phyloP scores from a whole-genome alignment of 2,113 vertebrate genomes.

The Lampris megalopsis region DNA sequence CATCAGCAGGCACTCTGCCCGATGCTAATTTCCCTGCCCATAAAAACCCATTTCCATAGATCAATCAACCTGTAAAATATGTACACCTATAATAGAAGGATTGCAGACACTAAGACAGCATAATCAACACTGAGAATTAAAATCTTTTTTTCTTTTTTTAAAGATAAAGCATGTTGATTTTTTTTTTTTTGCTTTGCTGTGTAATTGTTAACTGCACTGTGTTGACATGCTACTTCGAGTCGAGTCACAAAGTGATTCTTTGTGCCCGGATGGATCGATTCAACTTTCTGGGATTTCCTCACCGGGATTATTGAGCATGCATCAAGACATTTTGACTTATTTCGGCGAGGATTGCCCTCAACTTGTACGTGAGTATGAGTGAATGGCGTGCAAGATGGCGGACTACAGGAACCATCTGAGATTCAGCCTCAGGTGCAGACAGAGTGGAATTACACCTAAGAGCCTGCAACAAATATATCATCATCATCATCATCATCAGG shows the following conservation, averaged over 20 bases:
- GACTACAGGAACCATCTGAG: too few species aligned
- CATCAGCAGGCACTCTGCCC: conserved; percentile 24
- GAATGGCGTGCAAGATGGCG: too few species aligned
- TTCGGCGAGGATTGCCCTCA: too few species aligned
- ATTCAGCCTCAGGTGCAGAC: too few species aligned
- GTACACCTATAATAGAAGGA: conserved; percentile 42
- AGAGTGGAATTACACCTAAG: too few species aligned
- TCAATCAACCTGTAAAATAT: conserved; percentile 45
- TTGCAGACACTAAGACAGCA: conserved; percentile 43
- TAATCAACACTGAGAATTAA: conserved; percentile 31
- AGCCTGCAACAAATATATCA: too few species aligned
- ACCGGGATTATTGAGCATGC: too few species aligned
- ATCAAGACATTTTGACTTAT: too few species aligned
- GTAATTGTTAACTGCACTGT: conserved; percentile 55
- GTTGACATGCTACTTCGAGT: conserved; percentile 52
- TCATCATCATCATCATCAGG: too few species aligned
- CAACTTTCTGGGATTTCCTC: too few species aligned
- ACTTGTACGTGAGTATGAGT: too few species aligned
- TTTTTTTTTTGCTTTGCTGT: background rate
- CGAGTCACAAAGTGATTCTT: conserved; percentile 26
- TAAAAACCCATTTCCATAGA: conserved; percentile 50
- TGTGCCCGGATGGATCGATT: background rate
- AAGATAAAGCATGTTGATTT: conserved; percentile 15
- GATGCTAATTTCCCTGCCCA: conserved; percentile 48
- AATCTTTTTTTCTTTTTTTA: conserved; percentile 18